Evolutionary conservation across 1,140 invertebrate species (phyloP).

Genomic region (Ceratina japonica): DNA sequence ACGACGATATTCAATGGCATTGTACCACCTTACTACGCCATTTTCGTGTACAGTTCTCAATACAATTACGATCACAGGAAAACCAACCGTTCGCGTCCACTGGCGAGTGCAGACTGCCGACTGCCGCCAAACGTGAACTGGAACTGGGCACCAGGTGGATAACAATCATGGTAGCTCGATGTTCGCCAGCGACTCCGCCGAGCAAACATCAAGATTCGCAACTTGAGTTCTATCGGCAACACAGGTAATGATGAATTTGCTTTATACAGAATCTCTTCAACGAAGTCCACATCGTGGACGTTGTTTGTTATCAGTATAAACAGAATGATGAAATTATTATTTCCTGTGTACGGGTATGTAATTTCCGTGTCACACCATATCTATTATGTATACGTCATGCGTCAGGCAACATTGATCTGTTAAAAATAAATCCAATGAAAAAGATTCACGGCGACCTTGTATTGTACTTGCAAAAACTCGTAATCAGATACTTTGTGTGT

Average conservation of each 20-base stretch:
- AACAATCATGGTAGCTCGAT: constrained; percentile 24
- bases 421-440: constrained; percentile 35
- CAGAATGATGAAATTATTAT: background rate
- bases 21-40: constrained; percentile 62
- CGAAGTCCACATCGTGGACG: background rate
- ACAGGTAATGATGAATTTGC: background rate
- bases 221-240: constrained; percentile 19
- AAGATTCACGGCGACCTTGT: constrained; percentile 22
- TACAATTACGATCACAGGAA: constrained; percentile 6
- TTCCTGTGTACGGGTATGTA: background rate
- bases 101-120: constrained; percentile 66
- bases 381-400: background rate
- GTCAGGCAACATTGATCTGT: constrained; percentile 8
- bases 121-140: constrained; percentile 51
- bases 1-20: background rate
- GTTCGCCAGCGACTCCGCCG: constrained; percentile 20
- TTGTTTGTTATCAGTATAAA: background rate
- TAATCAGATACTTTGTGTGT: constrained; percentile 10
- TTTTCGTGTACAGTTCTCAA: constrained; percentile 60
- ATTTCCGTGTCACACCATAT: background rate
- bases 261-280: background rate
- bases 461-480: constrained; percentile 1
- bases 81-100: constrained; percentile 54
- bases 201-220: background rate
- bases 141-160: constrained; percentile 20